Conservation (phyloP, 1,140 invertebrate species). For the Pogonognathellus flavescens region DNA sequence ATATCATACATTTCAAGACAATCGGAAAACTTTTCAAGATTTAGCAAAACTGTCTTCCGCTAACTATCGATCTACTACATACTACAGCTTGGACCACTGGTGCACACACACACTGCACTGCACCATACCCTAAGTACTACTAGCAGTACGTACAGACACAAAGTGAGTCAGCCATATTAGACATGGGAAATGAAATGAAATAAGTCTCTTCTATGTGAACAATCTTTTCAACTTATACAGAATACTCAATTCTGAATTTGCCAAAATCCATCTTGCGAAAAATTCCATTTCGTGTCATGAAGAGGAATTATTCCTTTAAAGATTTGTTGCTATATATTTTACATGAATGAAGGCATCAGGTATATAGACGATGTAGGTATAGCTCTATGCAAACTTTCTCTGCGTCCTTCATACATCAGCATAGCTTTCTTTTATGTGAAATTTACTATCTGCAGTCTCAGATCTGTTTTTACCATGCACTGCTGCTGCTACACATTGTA, state of each 20-base stretch:
- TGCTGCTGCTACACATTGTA: too few relatives aligned
- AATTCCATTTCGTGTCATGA: constrained; percentile 45
- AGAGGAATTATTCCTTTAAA: constrained; percentile 32
- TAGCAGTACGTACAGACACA: too few relatives aligned
- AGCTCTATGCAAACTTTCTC: too few relatives aligned
- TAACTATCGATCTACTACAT: constrained; percentile 26
- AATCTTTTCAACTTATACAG: constrained; percentile 30
- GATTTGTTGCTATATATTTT: constrained; percentile 17
- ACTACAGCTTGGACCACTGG: neutral
- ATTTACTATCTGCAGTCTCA: too few relatives aligned
- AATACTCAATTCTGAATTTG: constrained; percentile 31
- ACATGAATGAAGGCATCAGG: too few relatives aligned
- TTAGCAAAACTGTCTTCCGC: constrained; percentile 49
- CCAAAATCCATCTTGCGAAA: constrained; percentile 40
- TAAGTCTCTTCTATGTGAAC: neutral
- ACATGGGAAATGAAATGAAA: constrained; percentile 5
- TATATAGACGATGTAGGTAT: too few relatives aligned
- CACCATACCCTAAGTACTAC: neutral
- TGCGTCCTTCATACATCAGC: too few relatives aligned
- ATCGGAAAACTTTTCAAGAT: constrained; percentile 48
- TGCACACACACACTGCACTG: neutral
- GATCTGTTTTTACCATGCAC: too few relatives aligned
- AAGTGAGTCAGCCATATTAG: too few relatives aligned
- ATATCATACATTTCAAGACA: constrained; percentile 50
- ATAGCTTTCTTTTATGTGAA: too few relatives aligned